Evolutionary conservation across 2,113 vertebrate genomes (phyloP), one percentile per base, ranked within the genome.

Genomic region (human (Homo sapiens)): DNA sequence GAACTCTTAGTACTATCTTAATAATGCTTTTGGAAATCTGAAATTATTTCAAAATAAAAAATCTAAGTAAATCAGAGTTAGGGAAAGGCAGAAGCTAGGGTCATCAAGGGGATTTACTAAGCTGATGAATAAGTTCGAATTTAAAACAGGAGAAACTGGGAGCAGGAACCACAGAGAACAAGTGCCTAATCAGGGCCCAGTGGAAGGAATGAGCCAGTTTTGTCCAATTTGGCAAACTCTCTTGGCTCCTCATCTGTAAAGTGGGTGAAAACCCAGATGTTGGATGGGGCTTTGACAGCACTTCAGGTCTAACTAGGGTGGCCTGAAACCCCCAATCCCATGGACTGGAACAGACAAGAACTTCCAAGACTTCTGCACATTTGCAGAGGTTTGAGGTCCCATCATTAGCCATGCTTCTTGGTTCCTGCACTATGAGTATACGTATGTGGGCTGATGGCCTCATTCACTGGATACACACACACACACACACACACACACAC

Each of bases 41-140:
- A 72, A 55, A n/a, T 48, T 55, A 57, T 45, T 93, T 55, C 57
- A 72, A 86, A 90, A 48, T 30, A 57, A 38, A 80, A 93, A 90
- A 66, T 50, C 43, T 30, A 79, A 57, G 35, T 64, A 35, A 40
- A 82, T 52, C 57, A n/a, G 66, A 23, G 5, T 23, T n/a, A 40
- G 52, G 57, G 43, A 45, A 75, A 27, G n/a, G 40, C 12, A 25
- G n/a, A 59, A 35, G 22, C 66, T 40, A 43, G 55, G 22, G 73
- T 81, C 35, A 5, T 35, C 38, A 12, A 23, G 22, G 55, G 22
- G 32, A 17, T 85, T 80, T 86, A 22, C 59, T 9, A 78, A n/a
- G 22, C 20, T 80, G 78, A 35, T 45, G 25, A 57, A 2, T 38
- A 35, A 57, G 17, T 55, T 43, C 23, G 73, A 78, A 17, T 57